These are phyloP conservation scores for Clivina fossor DNA, from an alignment of 2,888 invertebrate species.

Conservation along the genomic window DNA sequence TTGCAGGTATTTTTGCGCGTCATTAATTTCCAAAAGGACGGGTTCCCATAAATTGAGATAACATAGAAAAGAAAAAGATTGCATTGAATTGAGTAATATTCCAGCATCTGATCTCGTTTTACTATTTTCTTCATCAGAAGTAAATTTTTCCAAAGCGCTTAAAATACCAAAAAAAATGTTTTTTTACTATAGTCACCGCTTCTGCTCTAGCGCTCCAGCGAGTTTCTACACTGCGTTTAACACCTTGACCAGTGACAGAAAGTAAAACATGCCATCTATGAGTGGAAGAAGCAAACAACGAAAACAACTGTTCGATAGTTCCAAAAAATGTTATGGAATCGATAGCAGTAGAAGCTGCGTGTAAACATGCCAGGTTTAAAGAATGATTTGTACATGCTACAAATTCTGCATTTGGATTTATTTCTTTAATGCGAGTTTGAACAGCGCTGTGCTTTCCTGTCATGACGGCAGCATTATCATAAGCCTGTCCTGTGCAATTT, in stretches of 20 bases:
- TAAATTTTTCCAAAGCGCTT: constrained; percentile 6
- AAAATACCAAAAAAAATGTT: constrained; percentile 9
- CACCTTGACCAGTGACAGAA: constrained; percentile 34
- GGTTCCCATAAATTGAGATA: too few species aligned
- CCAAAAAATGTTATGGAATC: constrained; percentile 39
- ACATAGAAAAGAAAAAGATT: constrained; percentile 1
- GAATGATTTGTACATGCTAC: constrained; percentile 32
- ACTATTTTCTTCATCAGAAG: constrained; percentile 18
- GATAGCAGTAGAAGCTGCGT: constrained; percentile 37
- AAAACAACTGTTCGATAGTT: constrained; percentile 34
- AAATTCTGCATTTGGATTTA: constrained; percentile 37
- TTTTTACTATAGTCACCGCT: constrained; percentile 27
- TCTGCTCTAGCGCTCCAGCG: constrained; percentile 36
- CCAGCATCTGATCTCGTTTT: constrained; percentile 20
- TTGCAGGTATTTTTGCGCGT: too few species aligned
- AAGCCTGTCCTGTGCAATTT: constrained; percentile 42
- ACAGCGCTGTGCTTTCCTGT: constrained; percentile 36
- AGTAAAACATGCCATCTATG: constrained; percentile 35
- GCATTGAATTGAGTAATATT: too few species aligned
- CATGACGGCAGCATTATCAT: constrained; percentile 42
- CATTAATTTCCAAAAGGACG: too few species aligned
- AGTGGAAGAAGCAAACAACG: constrained; percentile 34
- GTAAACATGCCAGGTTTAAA: constrained; percentile 38
- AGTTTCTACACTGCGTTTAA: constrained; percentile 36
- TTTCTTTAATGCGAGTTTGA: constrained; percentile 36